phyloP scores from a whole-genome alignment of 2,888 invertebrate genomes.

The Ditula angustiorana region DNA sequence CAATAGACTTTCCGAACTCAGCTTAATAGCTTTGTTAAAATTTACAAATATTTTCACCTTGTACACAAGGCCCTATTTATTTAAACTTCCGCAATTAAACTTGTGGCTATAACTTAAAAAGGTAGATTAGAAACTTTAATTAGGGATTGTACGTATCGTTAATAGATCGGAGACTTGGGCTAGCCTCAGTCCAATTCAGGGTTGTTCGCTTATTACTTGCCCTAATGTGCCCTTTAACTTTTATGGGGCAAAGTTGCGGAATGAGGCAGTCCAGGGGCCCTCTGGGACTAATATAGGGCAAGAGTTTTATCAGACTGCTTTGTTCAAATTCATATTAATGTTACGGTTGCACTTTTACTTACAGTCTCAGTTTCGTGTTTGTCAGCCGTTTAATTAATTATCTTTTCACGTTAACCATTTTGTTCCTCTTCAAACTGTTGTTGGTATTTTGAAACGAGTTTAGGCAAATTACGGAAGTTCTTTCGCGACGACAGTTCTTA shows the following conservation, averaged over 20 bases:
- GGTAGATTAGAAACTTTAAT: constrained; percentile 30
- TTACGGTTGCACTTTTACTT: constrained; percentile 51
- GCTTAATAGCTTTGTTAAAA: not conserved
- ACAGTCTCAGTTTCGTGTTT: not conserved
- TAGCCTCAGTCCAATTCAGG: constrained; percentile 69
- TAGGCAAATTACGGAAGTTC: not conserved
- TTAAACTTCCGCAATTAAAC: constrained; percentile 24
- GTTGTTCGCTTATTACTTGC: constrained; percentile 79
- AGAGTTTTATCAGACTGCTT: constrained; percentile 75
- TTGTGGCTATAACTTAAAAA: constrained; percentile 16
- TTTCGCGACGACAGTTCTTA: not conserved
- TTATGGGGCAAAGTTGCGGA: constrained; percentile 79
- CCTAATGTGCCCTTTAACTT: constrained; percentile 84
- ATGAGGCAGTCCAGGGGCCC: constrained; percentile 61
- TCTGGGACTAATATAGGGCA: constrained; percentile 74
- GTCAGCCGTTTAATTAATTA: constrained; percentile 2
- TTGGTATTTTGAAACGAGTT: not conserved
- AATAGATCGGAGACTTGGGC: constrained; percentile 56
- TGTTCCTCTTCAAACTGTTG: not conserved
- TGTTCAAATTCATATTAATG: constrained; percentile 71
- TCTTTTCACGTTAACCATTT: not conserved
- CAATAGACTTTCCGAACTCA: not conserved
- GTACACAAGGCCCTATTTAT: not conserved
- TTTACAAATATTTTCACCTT: not conserved
- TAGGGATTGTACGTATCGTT: constrained; percentile 40